Evolutionary conservation across 2,888 invertebrate genomes (phyloP).

Genomic region (Napeogenes inachia): DNA sequence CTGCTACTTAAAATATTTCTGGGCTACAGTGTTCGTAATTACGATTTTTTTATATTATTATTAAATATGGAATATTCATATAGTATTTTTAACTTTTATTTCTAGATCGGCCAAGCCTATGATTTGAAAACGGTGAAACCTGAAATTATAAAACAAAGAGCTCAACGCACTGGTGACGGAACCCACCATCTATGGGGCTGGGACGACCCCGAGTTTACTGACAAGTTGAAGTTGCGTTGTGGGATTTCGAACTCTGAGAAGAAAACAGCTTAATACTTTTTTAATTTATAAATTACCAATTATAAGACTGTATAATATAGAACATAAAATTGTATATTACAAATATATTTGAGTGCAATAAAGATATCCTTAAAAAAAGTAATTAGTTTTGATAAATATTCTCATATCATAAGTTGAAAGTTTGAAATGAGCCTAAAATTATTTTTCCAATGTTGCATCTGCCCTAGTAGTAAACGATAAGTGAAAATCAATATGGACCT

Average conservation of each 20-base stretch:
- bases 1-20: too few relatives aligned
- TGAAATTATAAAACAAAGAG: constrained; percentile 80
- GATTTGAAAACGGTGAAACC: constrained; percentile 84
- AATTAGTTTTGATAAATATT: constrained; percentile 2
- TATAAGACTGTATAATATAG: neutral
- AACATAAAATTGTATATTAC: neutral
- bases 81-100: constrained; percentile 6
- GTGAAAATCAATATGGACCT: constrained; percentile 62
- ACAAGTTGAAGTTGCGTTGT: constrained; percentile 61
- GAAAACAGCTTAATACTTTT: constrained; percentile 37
- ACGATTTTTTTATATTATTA: too few relatives aligned
- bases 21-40: too few relatives aligned
- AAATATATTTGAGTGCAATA: constrained; percentile 11
- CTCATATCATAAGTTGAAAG: neutral
- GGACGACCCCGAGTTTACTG: constrained; percentile 80
- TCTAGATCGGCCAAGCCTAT: constrained; percentile 84
- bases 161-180: constrained; percentile 81
- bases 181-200: constrained; percentile 83
- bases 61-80: too few relatives aligned
- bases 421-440: neutral
- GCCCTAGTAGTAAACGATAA: constrained; percentile 55
- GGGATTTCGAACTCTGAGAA: constrained; percentile 41
- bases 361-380: constrained; percentile 9
- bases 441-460: constrained; percentile 56
- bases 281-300: neutral